Evolutionary conservation across 2,113 vertebrate genomes (phyloP).

Genomic region (Oryzias javanicus): DNA sequence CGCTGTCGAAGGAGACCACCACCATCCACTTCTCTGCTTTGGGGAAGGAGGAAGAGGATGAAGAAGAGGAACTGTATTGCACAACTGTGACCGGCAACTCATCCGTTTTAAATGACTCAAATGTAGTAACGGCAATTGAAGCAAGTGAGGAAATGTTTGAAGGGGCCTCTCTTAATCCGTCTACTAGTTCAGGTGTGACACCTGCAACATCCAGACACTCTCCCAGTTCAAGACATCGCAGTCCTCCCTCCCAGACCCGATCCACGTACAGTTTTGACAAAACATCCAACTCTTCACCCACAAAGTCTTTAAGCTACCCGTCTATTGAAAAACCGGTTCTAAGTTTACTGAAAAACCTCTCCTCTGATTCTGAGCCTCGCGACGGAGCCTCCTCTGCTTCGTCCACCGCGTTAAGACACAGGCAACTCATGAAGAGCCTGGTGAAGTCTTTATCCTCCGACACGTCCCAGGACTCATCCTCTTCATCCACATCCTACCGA

Average conservation of each 20-base stretch:
- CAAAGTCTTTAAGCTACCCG: conserved; percentile 79
- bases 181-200: conserved; percentile 59
- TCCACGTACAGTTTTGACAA: conserved; percentile 74
- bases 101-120: conserved; percentile 79
- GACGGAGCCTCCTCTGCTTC: conserved; percentile 71
- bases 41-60: conserved; percentile 94
- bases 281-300: conserved; percentile 83
- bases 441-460: conserved; percentile 97
- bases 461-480: conserved; percentile 81
- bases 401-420: conserved; percentile 76
- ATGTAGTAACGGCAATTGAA: conserved; percentile 88
- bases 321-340: conserved; percentile 83
- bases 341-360: conserved; percentile 88
- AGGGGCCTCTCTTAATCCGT: conserved; percentile 53
- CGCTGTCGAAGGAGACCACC: conserved; percentile 87
- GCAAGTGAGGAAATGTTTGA: conserved; percentile 93
- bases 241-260: conserved; percentile 54
- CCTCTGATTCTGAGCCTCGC: conserved; percentile 87
- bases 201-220: conserved; percentile 69
- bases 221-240: conserved; percentile 26
- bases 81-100: conserved; percentile 49
- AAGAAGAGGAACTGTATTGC: conserved; percentile 83
- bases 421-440: conserved; percentile 91
- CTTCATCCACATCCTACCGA: conserved; percentile 67
- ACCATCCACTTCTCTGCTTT: conserved; percentile 95